These are phyloP conservation scores for Acipenser ruthenus DNA, from an alignment of 2,797 vertebrate genomes.

Conservation along the genomic window DNA sequence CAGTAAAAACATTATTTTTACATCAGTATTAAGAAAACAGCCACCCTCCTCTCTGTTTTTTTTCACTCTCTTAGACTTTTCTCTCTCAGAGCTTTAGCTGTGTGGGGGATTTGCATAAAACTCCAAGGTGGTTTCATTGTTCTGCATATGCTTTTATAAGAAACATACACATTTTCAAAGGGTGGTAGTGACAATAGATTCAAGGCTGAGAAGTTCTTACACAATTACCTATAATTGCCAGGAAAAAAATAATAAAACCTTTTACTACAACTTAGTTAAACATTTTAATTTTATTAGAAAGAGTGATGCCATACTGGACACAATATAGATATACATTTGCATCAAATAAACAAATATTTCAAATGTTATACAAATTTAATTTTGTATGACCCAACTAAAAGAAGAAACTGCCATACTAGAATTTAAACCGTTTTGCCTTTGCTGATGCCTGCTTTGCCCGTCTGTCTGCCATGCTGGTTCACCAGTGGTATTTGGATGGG, in stretches of 20 bases:
- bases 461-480: constrained; percentile 16
- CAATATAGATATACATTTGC: too few species aligned
- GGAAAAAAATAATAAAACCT: constrained; percentile 60
- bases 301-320: too few species aligned
- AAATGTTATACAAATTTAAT: too few species aligned
- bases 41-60: constrained; percentile 11
- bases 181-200: constrained; percentile 57
- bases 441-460: background rate
- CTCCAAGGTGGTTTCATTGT: too few species aligned
- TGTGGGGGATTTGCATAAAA: constrained; percentile 41
- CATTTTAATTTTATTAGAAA: constrained; percentile 30
- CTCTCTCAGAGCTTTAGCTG: constrained; percentile 23
- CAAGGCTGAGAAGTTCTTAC: constrained; percentile 54
- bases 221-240: constrained; percentile 52
- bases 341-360: too few species aligned
- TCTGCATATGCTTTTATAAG: too few species aligned
- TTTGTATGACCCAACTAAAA: too few species aligned
- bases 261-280: constrained; percentile 53
- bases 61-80: constrained; percentile 24
- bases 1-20: background rate
- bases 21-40: background rate
- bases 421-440: background rate
- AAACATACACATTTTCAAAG: constrained; percentile 36
- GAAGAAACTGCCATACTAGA: too few species aligned
- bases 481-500: constrained; percentile 70